A percentile compares a stretch with the other conserved stretches of the same genome.
Evolutionary conservation across 2,113 vertebrate genomes (phyloP).

Genomic region (Suncus etruscus): DNA sequence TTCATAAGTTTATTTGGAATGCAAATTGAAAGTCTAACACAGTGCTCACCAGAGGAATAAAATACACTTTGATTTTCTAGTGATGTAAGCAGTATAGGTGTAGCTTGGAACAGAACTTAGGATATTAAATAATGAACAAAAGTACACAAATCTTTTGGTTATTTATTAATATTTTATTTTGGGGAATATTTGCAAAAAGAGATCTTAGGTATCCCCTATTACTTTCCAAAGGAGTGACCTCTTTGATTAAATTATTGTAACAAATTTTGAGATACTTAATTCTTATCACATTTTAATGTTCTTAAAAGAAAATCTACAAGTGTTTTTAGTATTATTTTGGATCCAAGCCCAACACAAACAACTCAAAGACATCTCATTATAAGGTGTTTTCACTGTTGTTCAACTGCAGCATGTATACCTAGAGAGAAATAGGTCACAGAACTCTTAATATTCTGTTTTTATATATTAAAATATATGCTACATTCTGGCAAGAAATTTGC

Average conservation of each 20-base stretch:
- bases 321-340: constrained; percentile 20
- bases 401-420: neutral
- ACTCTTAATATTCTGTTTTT: neutral
- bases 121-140: neutral
- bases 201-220: neutral
- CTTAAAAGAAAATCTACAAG: constrained; percentile 25
- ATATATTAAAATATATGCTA: neutral
- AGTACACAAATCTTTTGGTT: neutral
- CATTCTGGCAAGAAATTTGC: constrained; percentile 1
- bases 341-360: neutral
- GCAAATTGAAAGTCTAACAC: neutral
- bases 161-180: constrained; percentile 39
- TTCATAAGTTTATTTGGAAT: neutral
- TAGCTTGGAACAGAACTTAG: neutral
- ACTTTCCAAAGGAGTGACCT: neutral
- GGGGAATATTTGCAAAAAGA: constrained; percentile 13
- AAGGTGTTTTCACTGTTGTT: neutral
- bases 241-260: neutral
- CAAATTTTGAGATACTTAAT: neutral
- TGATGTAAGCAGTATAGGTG: neutral
- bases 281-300: neutral
- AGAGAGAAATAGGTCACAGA: constrained; percentile 1
- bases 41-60: neutral
- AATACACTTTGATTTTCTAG: neutral
- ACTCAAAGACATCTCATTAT: neutral